Base-by-base conservation (phyloP, 2,797 vertebrate species). In the Arremon aurantiirostris region DNA sequence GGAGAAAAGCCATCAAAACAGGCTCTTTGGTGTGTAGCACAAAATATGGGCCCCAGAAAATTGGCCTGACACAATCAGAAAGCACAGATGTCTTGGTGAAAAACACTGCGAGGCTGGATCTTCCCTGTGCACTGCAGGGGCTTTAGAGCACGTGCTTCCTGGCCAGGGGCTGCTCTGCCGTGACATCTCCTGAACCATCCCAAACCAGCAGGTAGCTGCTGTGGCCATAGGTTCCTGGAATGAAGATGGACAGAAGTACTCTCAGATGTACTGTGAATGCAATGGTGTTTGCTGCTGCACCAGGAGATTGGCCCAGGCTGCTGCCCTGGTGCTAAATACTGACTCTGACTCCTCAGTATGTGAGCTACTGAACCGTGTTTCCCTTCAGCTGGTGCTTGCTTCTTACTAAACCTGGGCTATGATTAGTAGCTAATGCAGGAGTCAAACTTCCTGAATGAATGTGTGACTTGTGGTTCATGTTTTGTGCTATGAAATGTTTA, bases 51-150 rank as follows among this genome's bases (percentile, higher is more conserved):
- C 14, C 49, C 15, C 32, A 47, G 71, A 70, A 79, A 46, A 46
- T 11, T 9, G 61, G 8, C 7, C 15, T 17, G 63, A 32, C 21
- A 46, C 52, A 20, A 28, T 22, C 8, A 32, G 37, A 68, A 79
- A 60, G 32, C 68, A 72, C 26, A 69, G 64, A 61, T 55, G 12
- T 82, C 76, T 44, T 0, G 0, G 20, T 19, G n/a, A 72, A 68
- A 64, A 41, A 3, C n/a, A 22, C 41, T 47, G 57, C 22, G 26
- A n/a, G 23, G 27, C 30, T 8, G 21, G 19, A 42, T 37, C 47
- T 52, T 52, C 5, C 34, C 32, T 1, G 0, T 17, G n/a, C 1
- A 0, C 34, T 64, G 34, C 50, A 18, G 34, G 17, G 28, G 26
- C 42, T 80, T 52, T 11, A 39, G 49, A 52, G 32, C 8, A 64